Evolutionary conservation across 2,113 vertebrate species (phyloP), one percentile per base, ranked within the genome.

Genomic region (Chaetura pelagica): DNA sequence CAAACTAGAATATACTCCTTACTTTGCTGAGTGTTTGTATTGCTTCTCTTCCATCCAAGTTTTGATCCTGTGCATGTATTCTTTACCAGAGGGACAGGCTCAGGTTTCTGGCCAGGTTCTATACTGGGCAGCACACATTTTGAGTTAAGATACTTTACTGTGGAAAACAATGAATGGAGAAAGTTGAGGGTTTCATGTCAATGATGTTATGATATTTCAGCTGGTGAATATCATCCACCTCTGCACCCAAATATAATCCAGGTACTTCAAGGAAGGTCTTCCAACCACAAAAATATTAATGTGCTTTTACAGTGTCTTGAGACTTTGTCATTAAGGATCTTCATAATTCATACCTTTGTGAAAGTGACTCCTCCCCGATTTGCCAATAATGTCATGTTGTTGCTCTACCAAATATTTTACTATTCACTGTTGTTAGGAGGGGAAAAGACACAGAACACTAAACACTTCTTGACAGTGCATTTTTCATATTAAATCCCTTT

Each of bases 171-270:
- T 13, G 91, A 94, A 67, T 26, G 66, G 62, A 94, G 95, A 86
- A 96, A 68, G 0, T 7, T 68, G 7, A 98, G 84, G 19, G 95
- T 96, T 49, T 97, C 85, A 12, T 96, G 85, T 68, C 30, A 62
- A n/a, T 95, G 96, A n/a, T 97, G 81, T 87, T 98, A 97, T n/a
- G n/a, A n/a, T 18, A 91, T 78, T 86, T 71, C 85, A 95, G 62
- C 59, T 9, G 12, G 17, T 61, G 38, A 83, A 62, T 27, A 13
- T 44, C 38, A 58, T 32, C 20, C 2, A 73, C n/a, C 18, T 80
- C 52, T 71, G 64, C 42, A 87, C 24, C 64, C 62, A 63, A 84
- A 67, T 44, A 51, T 10, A 66, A 27, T 58, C 19, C 27, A 57
- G 34, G 48, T 21, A 87, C 52, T 17, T 81, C 15, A 35, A 1